Evolutionary conservation across 2,113 vertebrate species (phyloP).

Genomic region (Sisor rabdophorus): DNA sequence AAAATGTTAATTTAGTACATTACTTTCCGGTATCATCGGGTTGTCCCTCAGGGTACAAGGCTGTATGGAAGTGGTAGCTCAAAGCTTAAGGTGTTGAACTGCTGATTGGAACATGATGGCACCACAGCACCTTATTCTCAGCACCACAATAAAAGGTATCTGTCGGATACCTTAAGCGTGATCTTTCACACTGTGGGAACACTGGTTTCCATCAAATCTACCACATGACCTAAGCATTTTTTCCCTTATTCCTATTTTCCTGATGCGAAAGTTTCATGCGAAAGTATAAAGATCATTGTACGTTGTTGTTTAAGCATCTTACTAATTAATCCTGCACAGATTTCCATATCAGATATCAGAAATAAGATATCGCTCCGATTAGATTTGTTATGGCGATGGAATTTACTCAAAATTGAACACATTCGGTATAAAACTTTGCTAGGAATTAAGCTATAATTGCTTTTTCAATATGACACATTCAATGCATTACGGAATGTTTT

Average conservation of each 20-base stretch:
- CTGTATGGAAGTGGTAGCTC: too few species aligned
- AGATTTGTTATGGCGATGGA: not conserved
- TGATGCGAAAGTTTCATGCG: not conserved
- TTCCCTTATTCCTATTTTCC: not conserved
- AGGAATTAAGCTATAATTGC: conserved; percentile 24
- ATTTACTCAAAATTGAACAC: not conserved
- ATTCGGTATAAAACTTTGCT: not conserved
- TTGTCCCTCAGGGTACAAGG: too few species aligned
- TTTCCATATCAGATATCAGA: not conserved
- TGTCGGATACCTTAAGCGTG: too few species aligned
- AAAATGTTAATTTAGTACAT: too few species aligned
- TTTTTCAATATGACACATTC: not conserved
- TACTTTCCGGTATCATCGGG: too few species aligned
- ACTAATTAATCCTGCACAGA: not conserved
- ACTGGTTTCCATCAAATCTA: too few species aligned
- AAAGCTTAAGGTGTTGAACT: too few species aligned
- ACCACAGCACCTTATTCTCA: too few species aligned
- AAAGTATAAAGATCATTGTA: not conserved
- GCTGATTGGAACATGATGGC: too few species aligned
- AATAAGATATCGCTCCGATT: not conserved
- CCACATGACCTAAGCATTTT: not conserved
- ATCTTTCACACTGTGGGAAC: too few species aligned
- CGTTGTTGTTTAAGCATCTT: too few species aligned
- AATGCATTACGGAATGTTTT: conserved; percentile 23
- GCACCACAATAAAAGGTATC: too few species aligned